A percentile compares a stretch with the other conserved stretches of the same genome.
phyloP scores from a whole-genome alignment of 2,113 vertebrate genomes.

The Rhinogobius similis region DNA sequence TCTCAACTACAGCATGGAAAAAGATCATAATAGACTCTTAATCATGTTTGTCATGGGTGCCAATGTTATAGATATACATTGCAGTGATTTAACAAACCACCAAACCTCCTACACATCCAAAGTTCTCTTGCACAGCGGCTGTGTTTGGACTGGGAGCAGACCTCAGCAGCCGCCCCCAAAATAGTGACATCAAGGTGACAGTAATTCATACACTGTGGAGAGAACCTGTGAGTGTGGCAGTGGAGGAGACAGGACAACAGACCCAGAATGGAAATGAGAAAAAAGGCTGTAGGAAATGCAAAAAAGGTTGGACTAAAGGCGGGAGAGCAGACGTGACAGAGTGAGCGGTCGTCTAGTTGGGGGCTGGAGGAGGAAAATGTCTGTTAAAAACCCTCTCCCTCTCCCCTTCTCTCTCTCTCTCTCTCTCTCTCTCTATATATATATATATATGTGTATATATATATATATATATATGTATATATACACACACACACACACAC shows the following conservation, averaged over 20 bases:
- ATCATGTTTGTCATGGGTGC: no score
- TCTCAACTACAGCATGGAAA: no score
- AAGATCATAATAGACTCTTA: no score
- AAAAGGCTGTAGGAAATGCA: constrained; percentile 22
- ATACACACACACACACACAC: no score
- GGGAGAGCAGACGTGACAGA: constrained; percentile 18
- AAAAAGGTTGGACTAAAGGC: constrained; percentile 18
- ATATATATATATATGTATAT: no score
- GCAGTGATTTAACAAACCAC: neutral
- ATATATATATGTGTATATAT: no score
- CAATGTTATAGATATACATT: no score
- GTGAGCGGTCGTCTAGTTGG: constrained; percentile 12
- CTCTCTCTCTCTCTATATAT: no score
- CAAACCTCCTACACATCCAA: neutral
- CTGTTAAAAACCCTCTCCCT: constrained; percentile 17
- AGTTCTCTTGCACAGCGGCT: constrained; percentile 7
- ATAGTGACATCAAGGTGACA: constrained; percentile 40
- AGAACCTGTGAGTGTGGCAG: constrained; percentile 31
- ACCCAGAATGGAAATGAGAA: constrained; percentile 43
- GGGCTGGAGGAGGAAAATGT: constrained; percentile 25
- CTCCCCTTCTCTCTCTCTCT: no score
- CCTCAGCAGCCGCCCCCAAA: constrained; percentile 13
- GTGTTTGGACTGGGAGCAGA: neutral
- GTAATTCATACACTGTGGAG: constrained; percentile 22
- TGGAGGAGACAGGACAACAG: constrained; percentile 42